These are phyloP conservation scores for Luperina nickerlii DNA, from an alignment of 2,888 invertebrate species.

Conservation along the genomic window DNA sequence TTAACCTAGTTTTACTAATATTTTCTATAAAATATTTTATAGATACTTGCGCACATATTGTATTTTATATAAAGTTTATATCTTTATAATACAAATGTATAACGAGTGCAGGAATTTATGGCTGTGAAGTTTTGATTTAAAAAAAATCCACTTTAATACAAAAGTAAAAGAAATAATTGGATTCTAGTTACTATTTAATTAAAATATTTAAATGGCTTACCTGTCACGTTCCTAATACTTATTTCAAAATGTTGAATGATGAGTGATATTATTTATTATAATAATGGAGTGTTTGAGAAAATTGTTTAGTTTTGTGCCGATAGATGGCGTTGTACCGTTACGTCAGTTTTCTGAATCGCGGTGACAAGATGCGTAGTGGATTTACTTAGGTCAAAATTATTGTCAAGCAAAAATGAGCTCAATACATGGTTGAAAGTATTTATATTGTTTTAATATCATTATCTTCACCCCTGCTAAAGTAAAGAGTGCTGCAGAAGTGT, in stretches of 20 bases:
- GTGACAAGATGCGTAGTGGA: too few relatives aligned
- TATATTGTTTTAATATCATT: too few relatives aligned
- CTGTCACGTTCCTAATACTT: not conserved
- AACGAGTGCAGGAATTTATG: constrained; percentile 33
- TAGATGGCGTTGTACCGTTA: too few relatives aligned
- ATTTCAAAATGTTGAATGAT: constrained; percentile 2
- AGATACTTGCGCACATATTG: not conserved
- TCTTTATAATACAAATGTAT: constrained; percentile 1
- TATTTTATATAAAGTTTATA: constrained; percentile 12
- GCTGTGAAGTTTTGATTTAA: constrained; percentile 46
- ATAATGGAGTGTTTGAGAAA: too few relatives aligned
- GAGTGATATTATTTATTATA: not conserved
- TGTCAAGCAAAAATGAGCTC: too few relatives aligned
- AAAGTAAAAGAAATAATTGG: constrained; percentile 13
- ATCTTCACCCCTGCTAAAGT: too few relatives aligned
- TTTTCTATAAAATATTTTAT: constrained; percentile 4
- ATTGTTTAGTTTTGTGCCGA: too few relatives aligned
- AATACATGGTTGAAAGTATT: too few relatives aligned
- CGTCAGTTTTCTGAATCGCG: too few relatives aligned
- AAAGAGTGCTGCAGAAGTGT: too few relatives aligned
- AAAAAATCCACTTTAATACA: constrained; percentile 1
- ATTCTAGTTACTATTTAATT: constrained; percentile 10
- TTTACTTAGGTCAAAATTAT: too few relatives aligned
- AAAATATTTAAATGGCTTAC: not conserved
- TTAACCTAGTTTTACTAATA: constrained; percentile 11